Evolutionary conservation across 2,113 vertebrate species (phyloP).

Genomic region (Lota lota): DNA sequence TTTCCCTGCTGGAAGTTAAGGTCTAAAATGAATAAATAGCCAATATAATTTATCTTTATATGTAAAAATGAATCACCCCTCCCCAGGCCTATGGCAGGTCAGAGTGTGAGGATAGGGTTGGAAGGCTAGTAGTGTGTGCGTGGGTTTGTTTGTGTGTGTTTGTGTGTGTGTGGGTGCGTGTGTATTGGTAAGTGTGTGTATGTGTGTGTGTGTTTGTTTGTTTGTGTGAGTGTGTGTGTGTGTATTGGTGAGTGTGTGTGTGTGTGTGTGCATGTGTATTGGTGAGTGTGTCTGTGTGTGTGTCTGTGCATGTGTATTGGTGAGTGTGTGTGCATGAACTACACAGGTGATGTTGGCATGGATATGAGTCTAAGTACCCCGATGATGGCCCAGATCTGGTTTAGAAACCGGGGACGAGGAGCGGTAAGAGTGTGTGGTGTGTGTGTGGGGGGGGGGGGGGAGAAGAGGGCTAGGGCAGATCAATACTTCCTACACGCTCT

Average conservation of each 20-base stretch:
- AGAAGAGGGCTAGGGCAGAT: slow-evolving; percentile 54
- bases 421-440: no score
- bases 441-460: background rate
- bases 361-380: no score
- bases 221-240: slow-evolving; percentile 24
- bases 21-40: slow-evolving; percentile 20
- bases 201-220: no score
- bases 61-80: slow-evolving; percentile 57
- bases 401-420: slow-evolving; percentile 27
- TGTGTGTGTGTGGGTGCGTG: background rate
- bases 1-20: slow-evolving; percentile 33
- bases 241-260: background rate
- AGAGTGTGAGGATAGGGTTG: slow-evolving; percentile 30
- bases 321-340: background rate
- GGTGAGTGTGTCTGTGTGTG: background rate
- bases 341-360: no score
- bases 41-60: background rate
- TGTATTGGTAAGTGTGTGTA: background rate
- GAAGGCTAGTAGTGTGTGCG: slow-evolving; percentile 1
- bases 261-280: background rate
- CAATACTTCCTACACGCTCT: slow-evolving; percentile 76
- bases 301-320: background rate
- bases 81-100: slow-evolving; percentile 49
- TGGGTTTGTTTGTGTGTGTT: background rate
- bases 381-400: slow-evolving; percentile 14